Evolutionary conservation across 1,140 invertebrate species (phyloP).

Genomic region (Radopholus similis): DNA sequence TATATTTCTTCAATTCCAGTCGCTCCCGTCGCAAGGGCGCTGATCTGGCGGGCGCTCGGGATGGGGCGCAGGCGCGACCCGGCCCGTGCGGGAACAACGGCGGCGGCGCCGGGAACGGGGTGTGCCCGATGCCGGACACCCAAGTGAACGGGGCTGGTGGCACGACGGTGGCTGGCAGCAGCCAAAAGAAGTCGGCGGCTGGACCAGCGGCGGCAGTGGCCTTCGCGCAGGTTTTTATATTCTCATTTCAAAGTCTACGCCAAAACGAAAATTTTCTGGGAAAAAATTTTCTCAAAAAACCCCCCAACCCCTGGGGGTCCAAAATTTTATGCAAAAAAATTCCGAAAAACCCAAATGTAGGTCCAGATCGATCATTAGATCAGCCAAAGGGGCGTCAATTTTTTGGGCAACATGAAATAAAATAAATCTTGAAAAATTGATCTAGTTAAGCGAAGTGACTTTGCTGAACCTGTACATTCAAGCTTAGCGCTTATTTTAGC

Average conservation of each 20-base stretch:
- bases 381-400: background rate
- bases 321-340: background rate
- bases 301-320: background rate
- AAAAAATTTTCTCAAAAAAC: background rate
- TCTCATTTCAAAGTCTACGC: background rate
- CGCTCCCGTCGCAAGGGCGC: slow-evolving; percentile 3
- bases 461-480: no score
- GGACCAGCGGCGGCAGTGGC: no score
- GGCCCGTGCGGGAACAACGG: background rate
- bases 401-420: background rate
- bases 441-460: no score
- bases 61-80: background rate
- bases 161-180: background rate
- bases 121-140: background rate
- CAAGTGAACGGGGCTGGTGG: background rate
- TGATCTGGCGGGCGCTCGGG: background rate
- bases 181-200: background rate
- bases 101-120: no score
- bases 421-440: no score
- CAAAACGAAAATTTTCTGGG: background rate
- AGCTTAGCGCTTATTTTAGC: no score
- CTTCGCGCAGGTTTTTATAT: no score
- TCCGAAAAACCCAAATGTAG: background rate
- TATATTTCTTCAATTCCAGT: background rate
- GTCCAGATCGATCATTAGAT: background rate